Evolutionary conservation across 1,140 invertebrate genomes (phyloP).

Genomic region (Camponotus pennsylvanicus): DNA sequence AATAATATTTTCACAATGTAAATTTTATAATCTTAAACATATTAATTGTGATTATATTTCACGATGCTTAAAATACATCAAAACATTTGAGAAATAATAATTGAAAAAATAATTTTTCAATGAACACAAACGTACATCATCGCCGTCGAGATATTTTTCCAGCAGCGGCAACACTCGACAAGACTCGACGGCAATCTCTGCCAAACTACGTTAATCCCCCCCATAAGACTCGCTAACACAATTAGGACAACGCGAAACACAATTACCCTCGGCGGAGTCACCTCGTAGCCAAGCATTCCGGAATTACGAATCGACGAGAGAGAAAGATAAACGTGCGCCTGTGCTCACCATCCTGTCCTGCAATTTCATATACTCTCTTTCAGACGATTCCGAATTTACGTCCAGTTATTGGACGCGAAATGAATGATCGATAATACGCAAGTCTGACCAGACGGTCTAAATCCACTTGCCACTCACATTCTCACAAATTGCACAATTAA

Average conservation of each 20-base stretch:
- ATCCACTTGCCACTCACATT: conserved; percentile 32
- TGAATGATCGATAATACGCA: conserved; percentile 47
- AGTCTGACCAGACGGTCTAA: conserved; percentile 25
- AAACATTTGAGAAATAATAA: not conserved
- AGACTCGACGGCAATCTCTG: conserved; percentile 67
- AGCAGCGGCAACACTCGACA: conserved; percentile 30
- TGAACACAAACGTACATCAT: not conserved
- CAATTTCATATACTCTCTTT: conserved; percentile 60
- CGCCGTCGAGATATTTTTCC: conserved; percentile 64
- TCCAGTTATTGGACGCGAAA: conserved; percentile 49
- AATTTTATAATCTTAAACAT: not conserved
- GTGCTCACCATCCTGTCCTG: conserved; percentile 9
- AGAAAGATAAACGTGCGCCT: conserved; percentile 18
- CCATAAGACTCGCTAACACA: conserved; percentile 71
- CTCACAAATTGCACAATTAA: conserved; percentile 36
- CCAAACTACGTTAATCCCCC: conserved; percentile 72
- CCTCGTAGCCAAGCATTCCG: conserved; percentile 66
- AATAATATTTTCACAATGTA: not conserved
- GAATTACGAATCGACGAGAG: conserved; percentile 69
- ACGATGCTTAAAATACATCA: not conserved
- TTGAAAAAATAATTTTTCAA: conserved; percentile 30
- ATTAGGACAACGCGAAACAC: conserved; percentile 73
- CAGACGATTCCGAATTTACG: conserved; percentile 50
- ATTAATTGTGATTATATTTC: not conserved
- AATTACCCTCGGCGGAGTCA: conserved; percentile 70